These are phyloP conservation scores for Physella acuta DNA, from an alignment of 1,140 invertebrate genomes.

Conservation along the genomic window DNA sequence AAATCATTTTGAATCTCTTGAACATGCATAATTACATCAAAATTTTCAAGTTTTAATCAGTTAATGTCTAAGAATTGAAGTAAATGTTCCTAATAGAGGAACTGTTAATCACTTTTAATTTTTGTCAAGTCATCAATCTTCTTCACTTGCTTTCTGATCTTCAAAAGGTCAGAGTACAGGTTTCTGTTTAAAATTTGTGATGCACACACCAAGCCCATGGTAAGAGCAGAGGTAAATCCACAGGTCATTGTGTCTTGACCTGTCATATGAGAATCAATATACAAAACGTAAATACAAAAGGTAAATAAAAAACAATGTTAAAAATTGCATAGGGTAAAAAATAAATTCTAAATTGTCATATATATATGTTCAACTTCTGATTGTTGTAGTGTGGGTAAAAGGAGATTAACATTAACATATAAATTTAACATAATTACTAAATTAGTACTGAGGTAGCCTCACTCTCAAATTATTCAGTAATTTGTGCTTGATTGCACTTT, in stretches of 20 bases:
- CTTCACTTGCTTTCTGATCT: conserved; percentile 38
- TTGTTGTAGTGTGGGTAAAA: background rate
- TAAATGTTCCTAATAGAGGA: no score
- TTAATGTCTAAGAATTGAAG: no score
- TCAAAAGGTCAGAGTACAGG: conserved; percentile 50
- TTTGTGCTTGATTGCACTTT: no score
- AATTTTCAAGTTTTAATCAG: no score
- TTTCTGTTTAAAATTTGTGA: conserved; percentile 55
- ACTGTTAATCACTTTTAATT: no score
- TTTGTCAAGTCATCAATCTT: conserved; percentile 23
- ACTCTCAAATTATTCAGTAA: no score
- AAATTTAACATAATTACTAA: background rate
- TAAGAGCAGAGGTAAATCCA: conserved; percentile 58
- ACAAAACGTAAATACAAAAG: no score
- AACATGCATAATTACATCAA: no score
- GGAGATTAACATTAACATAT: background rate
- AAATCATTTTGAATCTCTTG: no score
- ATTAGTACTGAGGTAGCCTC: no score
- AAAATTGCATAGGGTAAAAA: background rate
- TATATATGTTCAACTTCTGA: background rate
- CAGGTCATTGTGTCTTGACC: conserved; percentile 59
- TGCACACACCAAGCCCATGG: conserved; percentile 55
- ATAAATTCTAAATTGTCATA: background rate
- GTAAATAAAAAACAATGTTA: background rate
- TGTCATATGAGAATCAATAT: conserved; percentile 17